Conservation (phyloP, 2,888 invertebrate species). For the Norana najaformis region DNA sequence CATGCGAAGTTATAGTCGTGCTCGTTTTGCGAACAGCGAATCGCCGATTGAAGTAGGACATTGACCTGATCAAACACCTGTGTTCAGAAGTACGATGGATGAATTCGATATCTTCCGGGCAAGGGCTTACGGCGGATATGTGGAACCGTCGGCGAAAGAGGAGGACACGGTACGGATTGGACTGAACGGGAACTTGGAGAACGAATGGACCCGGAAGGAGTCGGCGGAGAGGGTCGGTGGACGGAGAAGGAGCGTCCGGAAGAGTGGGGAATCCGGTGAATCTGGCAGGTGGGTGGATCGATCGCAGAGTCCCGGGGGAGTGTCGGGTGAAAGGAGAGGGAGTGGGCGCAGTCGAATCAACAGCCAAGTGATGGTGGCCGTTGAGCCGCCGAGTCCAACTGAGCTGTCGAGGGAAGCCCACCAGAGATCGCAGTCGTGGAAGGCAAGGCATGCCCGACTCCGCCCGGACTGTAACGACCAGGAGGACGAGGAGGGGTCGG, state of each 20-base stretch:
- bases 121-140: conserved; percentile 31
- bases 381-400: conserved; percentile 23
- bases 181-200: background rate
- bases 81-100: conserved; percentile 23
- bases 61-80: background rate
- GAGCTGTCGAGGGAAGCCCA: background rate
- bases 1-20: background rate
- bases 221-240: background rate
- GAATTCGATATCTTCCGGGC: conserved; percentile 35
- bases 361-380: conserved; percentile 24
- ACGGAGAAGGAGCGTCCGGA: background rate
- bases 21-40: background rate
- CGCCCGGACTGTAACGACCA: background rate
- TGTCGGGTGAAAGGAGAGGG: background rate
- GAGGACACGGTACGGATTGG: background rate
- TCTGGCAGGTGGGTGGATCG: conserved; percentile 9
- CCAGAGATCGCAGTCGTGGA: conserved; percentile 21
- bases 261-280: background rate
- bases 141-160: background rate
- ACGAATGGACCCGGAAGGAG: conserved; percentile 1
- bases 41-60: background rate
- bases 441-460: background rate
- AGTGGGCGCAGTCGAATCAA: background rate
- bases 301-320: background rate
- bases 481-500: background rate